Percentiles rank a stretch among this genome's conserved stretches.
Conservation (phyloP, 2,888 invertebrate species). For the Leptinotarsa peninsularis region DNA sequence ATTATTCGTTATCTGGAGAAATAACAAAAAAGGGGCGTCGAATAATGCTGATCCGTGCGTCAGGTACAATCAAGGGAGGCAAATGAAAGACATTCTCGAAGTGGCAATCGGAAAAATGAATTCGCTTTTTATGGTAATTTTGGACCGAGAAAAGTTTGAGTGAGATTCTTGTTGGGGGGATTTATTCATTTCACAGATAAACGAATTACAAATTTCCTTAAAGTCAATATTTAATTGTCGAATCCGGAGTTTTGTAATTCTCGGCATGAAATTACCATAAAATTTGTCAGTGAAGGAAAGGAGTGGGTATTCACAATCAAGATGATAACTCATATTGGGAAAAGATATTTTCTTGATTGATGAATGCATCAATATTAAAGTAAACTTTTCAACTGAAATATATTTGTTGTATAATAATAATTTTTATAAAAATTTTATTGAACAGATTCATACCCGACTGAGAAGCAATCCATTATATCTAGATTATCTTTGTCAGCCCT, state of each 20-base stretch:
- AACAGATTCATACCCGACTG: no score
- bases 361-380: no score
- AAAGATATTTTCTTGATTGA: no score
- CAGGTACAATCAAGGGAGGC: slow-evolving; percentile 6
- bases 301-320: background rate
- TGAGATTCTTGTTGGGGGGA: slow-evolving; percentile 18
- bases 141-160: slow-evolving; percentile 11
- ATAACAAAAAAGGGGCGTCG: background rate
- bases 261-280: slow-evolving; percentile 24
- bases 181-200: slow-evolving; percentile 26
- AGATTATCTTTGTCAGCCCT: no score
- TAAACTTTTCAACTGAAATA: no score
- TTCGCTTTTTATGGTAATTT: slow-evolving; percentile 27
- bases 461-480: no score
- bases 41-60: background rate
- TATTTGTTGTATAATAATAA: no score
- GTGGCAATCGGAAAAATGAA: slow-evolving; percentile 25
- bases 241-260: slow-evolving; percentile 14
- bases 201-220: slow-evolving; percentile 25
- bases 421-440: no score
- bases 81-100: slow-evolving; percentile 11
- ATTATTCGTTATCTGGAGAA: background rate
- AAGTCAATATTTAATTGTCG: slow-evolving; percentile 25
- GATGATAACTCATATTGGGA: no score
- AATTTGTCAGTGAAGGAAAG: background rate